These are phyloP conservation scores for Cepphus grylle DNA, from an alignment of 2,113 vertebrate genomes.

Conservation along the genomic window DNA sequence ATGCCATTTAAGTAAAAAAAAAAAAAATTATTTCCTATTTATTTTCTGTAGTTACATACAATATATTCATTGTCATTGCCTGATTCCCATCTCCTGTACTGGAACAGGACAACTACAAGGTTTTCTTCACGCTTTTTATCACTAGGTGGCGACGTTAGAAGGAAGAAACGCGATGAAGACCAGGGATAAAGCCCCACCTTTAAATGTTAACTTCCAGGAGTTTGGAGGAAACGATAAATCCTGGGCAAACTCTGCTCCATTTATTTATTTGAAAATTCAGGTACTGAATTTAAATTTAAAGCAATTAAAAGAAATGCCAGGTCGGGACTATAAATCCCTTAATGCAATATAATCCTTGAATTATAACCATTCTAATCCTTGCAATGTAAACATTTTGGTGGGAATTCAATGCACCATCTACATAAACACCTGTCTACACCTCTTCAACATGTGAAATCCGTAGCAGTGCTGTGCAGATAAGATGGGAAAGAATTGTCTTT, in stretches of 20 bases:
- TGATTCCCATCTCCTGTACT: not conserved
- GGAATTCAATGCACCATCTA: not conserved
- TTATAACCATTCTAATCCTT: not conserved
- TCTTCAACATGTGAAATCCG: not conserved
- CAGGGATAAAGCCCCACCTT: not conserved
- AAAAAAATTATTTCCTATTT: not conserved
- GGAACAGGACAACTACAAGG: not conserved
- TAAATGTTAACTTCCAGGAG: not conserved
- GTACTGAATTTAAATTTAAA: not conserved
- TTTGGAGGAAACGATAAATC: not conserved
- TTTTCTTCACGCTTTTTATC: not conserved
- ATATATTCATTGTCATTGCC: not conserved
- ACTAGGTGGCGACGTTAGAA: conserved; percentile 43
- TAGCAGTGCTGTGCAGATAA: not conserved
- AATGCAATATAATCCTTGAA: not conserved
- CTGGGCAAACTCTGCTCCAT: not conserved
- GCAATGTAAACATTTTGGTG: not conserved
- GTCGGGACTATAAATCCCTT: not conserved
- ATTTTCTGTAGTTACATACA: not conserved
- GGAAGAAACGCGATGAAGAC: not conserved
- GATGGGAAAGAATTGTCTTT: not conserved
- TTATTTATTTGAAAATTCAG: not conserved
- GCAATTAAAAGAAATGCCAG: not conserved
- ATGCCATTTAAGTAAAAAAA: not conserved
- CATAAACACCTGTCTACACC: not conserved